Percentiles rank a stretch among this genome's conserved stretches.
These are phyloP conservation scores for Sympetrum striolatum DNA, from an alignment of 2,888 invertebrate genomes.

Conservation along the genomic window DNA sequence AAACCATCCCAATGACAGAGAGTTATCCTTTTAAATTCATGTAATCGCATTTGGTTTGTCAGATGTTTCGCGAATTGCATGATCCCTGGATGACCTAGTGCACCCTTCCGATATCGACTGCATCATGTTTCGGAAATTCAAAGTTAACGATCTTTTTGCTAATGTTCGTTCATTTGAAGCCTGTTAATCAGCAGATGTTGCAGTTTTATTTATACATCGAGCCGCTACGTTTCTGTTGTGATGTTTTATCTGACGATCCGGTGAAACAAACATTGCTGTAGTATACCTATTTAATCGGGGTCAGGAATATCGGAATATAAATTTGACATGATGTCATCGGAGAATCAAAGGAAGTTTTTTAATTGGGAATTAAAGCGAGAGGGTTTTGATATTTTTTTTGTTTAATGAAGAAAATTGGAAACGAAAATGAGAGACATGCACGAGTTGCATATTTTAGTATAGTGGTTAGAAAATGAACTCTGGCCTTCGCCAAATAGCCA, in stretches of 20 bases:
- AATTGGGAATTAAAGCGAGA: neutral
- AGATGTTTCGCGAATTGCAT: slow-evolving; percentile 24
- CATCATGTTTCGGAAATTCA: slow-evolving; percentile 24
- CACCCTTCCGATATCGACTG: slow-evolving; percentile 1
- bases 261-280: neutral
- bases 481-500: slow-evolving; percentile 62
- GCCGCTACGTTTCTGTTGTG: neutral
- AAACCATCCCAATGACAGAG: neutral
- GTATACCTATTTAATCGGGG: neutral
- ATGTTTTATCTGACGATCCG: neutral
- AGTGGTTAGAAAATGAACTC: slow-evolving; percentile 48
- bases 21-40: neutral
- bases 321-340: neutral
- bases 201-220: neutral
- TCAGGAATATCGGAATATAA: neutral
- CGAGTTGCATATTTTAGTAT: neutral
- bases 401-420: neutral
- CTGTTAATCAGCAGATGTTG: neutral
- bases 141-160: neutral
- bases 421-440: neutral
- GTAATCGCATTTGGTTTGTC: neutral
- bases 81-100: slow-evolving; percentile 38
- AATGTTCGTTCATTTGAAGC: neutral
- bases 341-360: neutral
- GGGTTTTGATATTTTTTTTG: neutral